phyloP scores from a whole-genome alignment of 2,888 invertebrate genomes.

The Lithophane socia region DNA sequence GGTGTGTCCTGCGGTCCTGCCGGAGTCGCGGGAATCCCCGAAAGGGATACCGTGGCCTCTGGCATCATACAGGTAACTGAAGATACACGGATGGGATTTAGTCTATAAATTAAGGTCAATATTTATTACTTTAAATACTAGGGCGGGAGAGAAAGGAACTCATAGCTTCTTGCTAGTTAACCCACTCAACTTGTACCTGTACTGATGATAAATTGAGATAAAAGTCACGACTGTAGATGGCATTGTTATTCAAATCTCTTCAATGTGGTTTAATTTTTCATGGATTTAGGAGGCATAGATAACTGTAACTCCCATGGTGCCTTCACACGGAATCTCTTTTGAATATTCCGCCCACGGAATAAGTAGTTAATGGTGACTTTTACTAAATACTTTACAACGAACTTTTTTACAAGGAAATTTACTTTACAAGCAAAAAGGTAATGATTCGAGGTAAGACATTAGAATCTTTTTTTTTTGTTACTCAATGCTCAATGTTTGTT shows the following conservation, averaged over 20 bases:
- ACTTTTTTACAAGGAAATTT: too few species aligned
- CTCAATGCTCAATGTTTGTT: background rate
- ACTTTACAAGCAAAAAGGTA: background rate
- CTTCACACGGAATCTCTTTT: background rate
- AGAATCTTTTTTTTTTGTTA: background rate
- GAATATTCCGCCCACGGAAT: too few species aligned
- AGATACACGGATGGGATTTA: too few species aligned
- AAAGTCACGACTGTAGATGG: background rate
- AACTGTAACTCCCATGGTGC: background rate
- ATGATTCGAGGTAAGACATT: background rate
- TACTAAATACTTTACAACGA: too few species aligned
- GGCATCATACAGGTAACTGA: too few species aligned
- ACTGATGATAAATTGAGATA: constrained; percentile 44
- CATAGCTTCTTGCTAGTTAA: background rate
- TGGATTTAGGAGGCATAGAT: background rate
- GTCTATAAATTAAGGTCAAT: constrained; percentile 2
- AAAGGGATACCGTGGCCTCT: too few species aligned
- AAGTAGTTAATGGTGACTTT: too few species aligned
- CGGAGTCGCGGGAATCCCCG: too few species aligned
- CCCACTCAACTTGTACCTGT: constrained; percentile 18
- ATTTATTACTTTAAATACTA: constrained; percentile 11
- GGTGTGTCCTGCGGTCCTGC: too few species aligned
- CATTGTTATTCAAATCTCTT: constrained; percentile 18
- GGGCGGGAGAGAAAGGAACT: constrained; percentile 34
- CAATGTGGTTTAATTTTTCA: background rate